Evolutionary conservation across 2,888 invertebrate species (phyloP).

Genomic region (Andrena flavipes): DNA sequence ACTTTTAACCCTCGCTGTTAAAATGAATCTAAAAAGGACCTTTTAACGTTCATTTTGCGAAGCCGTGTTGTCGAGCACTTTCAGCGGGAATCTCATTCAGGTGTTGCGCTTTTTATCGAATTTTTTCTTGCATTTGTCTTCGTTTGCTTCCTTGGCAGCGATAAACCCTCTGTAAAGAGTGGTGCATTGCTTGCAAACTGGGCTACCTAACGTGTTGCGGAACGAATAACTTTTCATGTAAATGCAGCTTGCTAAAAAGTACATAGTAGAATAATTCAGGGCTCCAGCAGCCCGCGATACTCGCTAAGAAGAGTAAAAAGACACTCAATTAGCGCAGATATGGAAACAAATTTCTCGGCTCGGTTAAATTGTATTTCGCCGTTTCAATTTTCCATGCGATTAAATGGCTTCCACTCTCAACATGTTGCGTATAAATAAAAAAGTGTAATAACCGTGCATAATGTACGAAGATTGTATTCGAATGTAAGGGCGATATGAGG

Average conservation of each 20-base stretch:
- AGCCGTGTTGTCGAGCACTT: conserved; percentile 39
- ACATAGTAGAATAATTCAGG: background rate
- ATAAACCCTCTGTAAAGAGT: background rate
- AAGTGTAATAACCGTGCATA: too few species aligned
- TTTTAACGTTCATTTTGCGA: conserved; percentile 50
- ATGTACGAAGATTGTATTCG: too few species aligned
- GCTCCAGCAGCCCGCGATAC: too few species aligned
- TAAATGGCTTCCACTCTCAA: too few species aligned
- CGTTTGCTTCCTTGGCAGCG: conserved; percentile 1
- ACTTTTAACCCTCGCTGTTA: conserved; percentile 65
- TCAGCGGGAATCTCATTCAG: conserved; percentile 39
- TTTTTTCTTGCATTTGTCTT: conserved; percentile 27
- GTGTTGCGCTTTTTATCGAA: conserved; percentile 26
- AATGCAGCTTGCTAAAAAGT: background rate
- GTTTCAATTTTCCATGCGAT: too few species aligned
- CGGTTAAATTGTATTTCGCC: too few species aligned
- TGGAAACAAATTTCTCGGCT: too few species aligned
- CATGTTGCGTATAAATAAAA: too few species aligned
- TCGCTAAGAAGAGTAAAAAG: too few species aligned
- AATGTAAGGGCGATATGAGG: too few species aligned
- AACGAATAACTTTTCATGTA: background rate
- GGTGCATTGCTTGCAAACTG: background rate
- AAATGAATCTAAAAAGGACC: conserved; percentile 64
- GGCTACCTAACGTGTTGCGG: background rate
- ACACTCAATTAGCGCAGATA: too few species aligned